phyloP scores from a whole-genome alignment of 2,797 vertebrate genomes.

The Cossypha dichroa region DNA sequence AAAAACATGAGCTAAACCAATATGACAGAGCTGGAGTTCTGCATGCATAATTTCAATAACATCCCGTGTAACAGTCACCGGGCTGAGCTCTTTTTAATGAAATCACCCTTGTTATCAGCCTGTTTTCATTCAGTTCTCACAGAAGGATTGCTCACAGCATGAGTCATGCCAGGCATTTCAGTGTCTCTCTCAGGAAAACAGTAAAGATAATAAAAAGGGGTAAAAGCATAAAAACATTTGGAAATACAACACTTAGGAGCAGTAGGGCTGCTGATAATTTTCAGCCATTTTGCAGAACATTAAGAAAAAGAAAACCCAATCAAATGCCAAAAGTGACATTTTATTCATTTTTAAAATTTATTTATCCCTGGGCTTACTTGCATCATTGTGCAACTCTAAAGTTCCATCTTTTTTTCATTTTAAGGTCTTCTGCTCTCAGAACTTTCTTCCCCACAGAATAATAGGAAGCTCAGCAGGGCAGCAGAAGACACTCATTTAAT shows the following conservation, averaged over 20 bases:
- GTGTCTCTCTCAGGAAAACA: not conserved
- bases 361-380: not conserved
- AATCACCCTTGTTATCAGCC: slow-evolving; percentile 26
- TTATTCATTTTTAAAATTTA: not conserved
- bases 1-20: slow-evolving; percentile 23
- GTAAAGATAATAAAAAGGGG: not conserved
- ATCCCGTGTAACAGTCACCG: not conserved
- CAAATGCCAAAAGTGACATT: not conserved
- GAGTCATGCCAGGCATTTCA: not conserved
- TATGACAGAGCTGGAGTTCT: not conserved
- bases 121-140: slow-evolving; percentile 32
- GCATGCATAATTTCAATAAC: slow-evolving; percentile 26
- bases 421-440: not conserved
- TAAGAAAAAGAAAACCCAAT: not conserved
- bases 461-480: not conserved
- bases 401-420: not conserved
- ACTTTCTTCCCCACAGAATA: not conserved
- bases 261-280: not conserved
- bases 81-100: slow-evolving; percentile 10
- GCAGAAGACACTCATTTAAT: not conserved
- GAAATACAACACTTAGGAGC: not conserved
- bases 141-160: slow-evolving; percentile 35
- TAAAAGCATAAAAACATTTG: not conserved
- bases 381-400: not conserved
- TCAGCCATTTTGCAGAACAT: not conserved